Evolutionary conservation across 2,888 invertebrate species (phyloP), one percentile per base, ranked within the genome.

Genomic region (Teleogryllus oceanicus): DNA sequence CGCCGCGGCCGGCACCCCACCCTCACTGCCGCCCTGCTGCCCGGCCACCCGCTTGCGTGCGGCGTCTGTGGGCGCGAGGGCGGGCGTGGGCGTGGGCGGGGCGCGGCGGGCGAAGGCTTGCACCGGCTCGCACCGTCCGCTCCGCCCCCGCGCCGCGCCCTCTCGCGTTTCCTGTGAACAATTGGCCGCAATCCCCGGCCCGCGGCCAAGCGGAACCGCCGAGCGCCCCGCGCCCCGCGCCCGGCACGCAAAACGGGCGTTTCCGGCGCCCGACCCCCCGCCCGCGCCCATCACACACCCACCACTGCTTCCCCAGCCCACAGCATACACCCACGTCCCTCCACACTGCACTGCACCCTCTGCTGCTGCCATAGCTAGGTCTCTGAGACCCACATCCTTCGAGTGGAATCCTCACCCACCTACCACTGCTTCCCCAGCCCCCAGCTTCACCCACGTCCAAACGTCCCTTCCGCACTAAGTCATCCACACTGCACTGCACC

Each of bases 121-220:
- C 62, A 62, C 62, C 62, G 62, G 62, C 62, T 13, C 62, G 62
- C 62, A 62, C 62, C n/a, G 16, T 13, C 62, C n/a, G 16, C 62
- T 62, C 11, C 62, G 62, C 62, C 62, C 11, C 62, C 37, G 37
- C 37, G 4, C 16, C 62, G 16, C 13, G 13, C 62, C 62, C 62
- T 62, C 16, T 18, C 3, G 16, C 12, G 62, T 62, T 62, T 62
- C 62, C 62, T 62, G 62, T 62, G 62, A 62, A 62, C 62, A 62
- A 62, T 62, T 62, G 62, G 62, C 62, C 62, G 62, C 62, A 62
- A 62, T 62, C 62, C 62, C 62, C 62, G 62, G 62, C 62, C 62
- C 16, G 62, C 62, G 8, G 62, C 62, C 62, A 62, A 62, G 62
- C 62, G 62, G 62, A 62, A 62, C 62, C 62, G 62, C 62, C 37